phyloP scores from a whole-genome alignment of 2,797 vertebrate genomes.

The Threskiornis aethiopicus region DNA sequence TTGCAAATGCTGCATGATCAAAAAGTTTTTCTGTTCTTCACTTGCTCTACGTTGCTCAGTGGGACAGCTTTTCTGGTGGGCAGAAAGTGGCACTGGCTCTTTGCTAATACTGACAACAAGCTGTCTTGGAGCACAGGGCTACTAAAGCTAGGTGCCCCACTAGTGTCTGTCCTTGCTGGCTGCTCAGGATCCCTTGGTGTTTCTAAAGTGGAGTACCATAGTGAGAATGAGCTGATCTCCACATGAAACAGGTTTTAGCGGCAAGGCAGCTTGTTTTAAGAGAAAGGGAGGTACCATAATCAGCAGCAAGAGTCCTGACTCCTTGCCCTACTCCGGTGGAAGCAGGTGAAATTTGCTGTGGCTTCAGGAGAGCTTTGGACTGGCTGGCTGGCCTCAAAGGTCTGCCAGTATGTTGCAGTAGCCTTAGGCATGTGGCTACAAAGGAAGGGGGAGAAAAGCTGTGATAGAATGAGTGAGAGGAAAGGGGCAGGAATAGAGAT shows the following conservation, averaged over 20 bases:
- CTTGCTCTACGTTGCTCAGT: accelerated
- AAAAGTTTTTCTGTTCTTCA: background rate
- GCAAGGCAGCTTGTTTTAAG: background rate
- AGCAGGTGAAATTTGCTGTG: background rate
- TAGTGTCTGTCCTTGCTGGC: background rate
- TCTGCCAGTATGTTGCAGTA: background rate
- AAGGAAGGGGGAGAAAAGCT: background rate
- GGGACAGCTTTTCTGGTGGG: background rate
- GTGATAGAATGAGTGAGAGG: background rate
- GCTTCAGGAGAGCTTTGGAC: background rate
- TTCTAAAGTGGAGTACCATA: background rate
- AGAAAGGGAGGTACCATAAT: background rate
- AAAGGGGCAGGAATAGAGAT: background rate
- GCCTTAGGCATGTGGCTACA: background rate
- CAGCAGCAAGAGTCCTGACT: background rate
- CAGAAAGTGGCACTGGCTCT: background rate
- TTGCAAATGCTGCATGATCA: background rate
- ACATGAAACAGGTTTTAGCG: accelerated
- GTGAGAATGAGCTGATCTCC: background rate
- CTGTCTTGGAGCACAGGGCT: background rate
- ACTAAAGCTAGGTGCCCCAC: background rate
- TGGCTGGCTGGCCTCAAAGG: background rate
- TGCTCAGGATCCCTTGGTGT: background rate
- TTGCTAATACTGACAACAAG: background rate
- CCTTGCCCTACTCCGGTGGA: background rate